phyloP scores from a whole-genome alignment of 2,888 invertebrate genomes.

The Schizotus pectinicornis region DNA sequence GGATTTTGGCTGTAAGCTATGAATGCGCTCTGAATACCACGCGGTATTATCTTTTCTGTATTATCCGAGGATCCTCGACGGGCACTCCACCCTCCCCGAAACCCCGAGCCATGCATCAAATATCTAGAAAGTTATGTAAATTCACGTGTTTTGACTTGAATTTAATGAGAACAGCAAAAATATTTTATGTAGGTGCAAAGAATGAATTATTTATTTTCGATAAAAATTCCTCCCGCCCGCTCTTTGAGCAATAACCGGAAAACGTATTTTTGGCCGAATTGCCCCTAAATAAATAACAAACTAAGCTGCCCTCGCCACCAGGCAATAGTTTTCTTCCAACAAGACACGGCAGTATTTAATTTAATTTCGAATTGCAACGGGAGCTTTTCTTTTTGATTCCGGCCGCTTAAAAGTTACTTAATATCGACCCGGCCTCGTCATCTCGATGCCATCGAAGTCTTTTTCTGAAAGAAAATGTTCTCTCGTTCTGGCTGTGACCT shows the following conservation, averaged over 20 bases:
- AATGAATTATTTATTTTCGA: conserved; percentile 18
- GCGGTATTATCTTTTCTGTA: conserved; percentile 22
- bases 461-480: too few relatives aligned
- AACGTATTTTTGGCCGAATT: too few relatives aligned
- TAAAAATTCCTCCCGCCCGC: background rate
- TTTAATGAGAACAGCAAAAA: conserved; percentile 18
- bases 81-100: background rate
- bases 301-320: too few relatives aligned
- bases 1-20: conserved; percentile 20
- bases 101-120: conserved; percentile 13
- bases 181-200: conserved; percentile 14
- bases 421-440: too few relatives aligned
- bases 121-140: conserved; percentile 23
- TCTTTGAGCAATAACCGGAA: too few relatives aligned
- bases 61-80: conserved; percentile 8
- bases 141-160: conserved; percentile 21
- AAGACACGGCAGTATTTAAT: too few relatives aligned
- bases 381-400: too few relatives aligned
- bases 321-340: too few relatives aligned
- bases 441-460: too few relatives aligned
- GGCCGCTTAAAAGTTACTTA: too few relatives aligned
- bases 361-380: too few relatives aligned
- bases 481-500: background rate
- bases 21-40: conserved; percentile 10
- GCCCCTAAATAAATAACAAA: too few relatives aligned